These are phyloP conservation scores for Philonicus albiceps DNA, from an alignment of 2,888 invertebrate genomes.

Conservation along the genomic window DNA sequence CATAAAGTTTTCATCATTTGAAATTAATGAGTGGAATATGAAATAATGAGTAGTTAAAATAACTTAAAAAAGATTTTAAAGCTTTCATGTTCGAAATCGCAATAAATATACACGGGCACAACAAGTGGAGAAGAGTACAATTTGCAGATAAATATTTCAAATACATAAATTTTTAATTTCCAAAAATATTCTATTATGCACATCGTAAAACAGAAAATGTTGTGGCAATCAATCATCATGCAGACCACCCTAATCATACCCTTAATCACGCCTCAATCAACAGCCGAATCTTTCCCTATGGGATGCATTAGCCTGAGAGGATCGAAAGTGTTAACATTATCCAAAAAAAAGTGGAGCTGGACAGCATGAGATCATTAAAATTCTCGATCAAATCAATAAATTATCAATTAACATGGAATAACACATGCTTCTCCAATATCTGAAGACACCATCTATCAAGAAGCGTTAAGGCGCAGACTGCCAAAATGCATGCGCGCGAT, in stretches of 20 bases:
- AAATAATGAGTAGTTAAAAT: too few species aligned
- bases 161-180: background rate
- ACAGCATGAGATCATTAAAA: constrained; percentile 40
- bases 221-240: background rate
- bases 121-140: too few species aligned
- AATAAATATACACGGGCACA: too few species aligned
- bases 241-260: background rate
- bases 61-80: too few species aligned
- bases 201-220: background rate
- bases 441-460: constrained; percentile 33
- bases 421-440: constrained; percentile 43
- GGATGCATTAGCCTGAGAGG: background rate
- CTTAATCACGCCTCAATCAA: constrained; percentile 6
- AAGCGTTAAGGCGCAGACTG: constrained; percentile 17
- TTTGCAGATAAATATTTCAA: too few species aligned
- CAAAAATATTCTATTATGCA: background rate
- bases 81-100: too few species aligned
- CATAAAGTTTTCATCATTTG: too few species aligned
- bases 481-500: background rate
- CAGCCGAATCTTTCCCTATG: background rate
- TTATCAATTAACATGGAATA: constrained; percentile 44
- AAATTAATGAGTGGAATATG: too few species aligned
- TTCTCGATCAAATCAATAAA: constrained; percentile 47
- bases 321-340: constrained; percentile 37
- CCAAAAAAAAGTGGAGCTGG: background rate